phyloP scores from a whole-genome alignment of 2,113 vertebrate genomes.

The Epinephelus cyanopodus region DNA sequence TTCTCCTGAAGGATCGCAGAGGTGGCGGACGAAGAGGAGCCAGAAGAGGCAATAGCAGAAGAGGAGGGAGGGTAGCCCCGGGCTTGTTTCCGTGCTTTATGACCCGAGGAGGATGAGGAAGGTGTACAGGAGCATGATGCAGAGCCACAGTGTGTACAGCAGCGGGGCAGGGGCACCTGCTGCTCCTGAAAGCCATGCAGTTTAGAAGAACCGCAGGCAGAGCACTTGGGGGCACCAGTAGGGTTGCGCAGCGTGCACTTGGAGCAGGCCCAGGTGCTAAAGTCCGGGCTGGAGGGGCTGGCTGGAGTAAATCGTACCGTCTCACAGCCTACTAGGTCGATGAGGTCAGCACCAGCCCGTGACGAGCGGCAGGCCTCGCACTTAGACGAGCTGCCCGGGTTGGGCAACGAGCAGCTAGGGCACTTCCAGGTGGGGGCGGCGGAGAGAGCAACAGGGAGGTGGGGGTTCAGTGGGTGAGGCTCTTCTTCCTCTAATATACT shows the following conservation, averaged over 20 bases:
- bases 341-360: slow-evolving; percentile 85
- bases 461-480: slow-evolving; percentile 62
- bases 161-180: slow-evolving; percentile 54
- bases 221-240: slow-evolving; percentile 89
- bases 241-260: slow-evolving; percentile 96
- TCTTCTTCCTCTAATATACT: slow-evolving; percentile 92
- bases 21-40: slow-evolving; percentile 54
- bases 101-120: slow-evolving; percentile 64
- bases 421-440: slow-evolving; percentile 87
- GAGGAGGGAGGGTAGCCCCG: slow-evolving; percentile 78
- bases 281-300: slow-evolving; percentile 95
- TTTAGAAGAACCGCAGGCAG: slow-evolving; percentile 93
- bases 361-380: slow-evolving; percentile 87
- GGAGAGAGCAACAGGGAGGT: slow-evolving; percentile 45
- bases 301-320: slow-evolving; percentile 92
- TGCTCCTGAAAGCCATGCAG: slow-evolving; percentile 97
- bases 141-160: slow-evolving; percentile 84
- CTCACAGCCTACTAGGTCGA: slow-evolving; percentile 90
- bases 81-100: slow-evolving; percentile 84
- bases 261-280: slow-evolving; percentile 95
- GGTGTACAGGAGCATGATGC: slow-evolving; percentile 71
- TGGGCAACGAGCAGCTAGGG: slow-evolving; percentile 85
- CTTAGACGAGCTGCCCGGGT: slow-evolving; percentile 62
- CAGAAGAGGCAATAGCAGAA: slow-evolving; percentile 57
- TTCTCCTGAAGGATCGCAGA: slow-evolving; percentile 77